phyloP scores from a whole-genome alignment of 2,888 invertebrate species.

The Sialis lutaria region DNA sequence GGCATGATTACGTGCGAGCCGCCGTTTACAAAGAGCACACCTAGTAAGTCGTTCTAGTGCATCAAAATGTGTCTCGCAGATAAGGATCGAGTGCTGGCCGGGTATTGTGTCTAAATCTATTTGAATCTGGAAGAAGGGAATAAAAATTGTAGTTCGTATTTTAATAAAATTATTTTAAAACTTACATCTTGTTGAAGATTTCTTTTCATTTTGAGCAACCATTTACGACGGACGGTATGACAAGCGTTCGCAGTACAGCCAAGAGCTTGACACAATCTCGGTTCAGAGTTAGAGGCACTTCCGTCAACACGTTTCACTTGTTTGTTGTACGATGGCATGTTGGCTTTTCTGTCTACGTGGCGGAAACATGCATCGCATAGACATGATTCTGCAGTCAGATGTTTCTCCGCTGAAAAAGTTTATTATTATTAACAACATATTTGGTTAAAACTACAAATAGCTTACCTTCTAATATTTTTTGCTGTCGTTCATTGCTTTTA shows the following conservation, averaged over 20 bases:
- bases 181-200: slow-evolving; percentile 44
- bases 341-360: slow-evolving; percentile 67
- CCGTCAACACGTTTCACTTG: slow-evolving; percentile 18
- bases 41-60: slow-evolving; percentile 54
- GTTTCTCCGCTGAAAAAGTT: slow-evolving; percentile 47
- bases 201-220: slow-evolving; percentile 50
- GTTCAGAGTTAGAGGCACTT: slow-evolving; percentile 14
- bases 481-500: slow-evolving; percentile 64
- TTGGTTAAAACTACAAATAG: slow-evolving; percentile 11
- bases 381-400: slow-evolving; percentile 67
- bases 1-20: slow-evolving; percentile 59
- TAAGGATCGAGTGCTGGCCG: slow-evolving; percentile 48
- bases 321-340: slow-evolving; percentile 46
- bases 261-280: slow-evolving; percentile 41
- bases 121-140: slow-evolving; percentile 26
- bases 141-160: too few relatives aligned
- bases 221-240: slow-evolving; percentile 51
- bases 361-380: slow-evolving; percentile 77
- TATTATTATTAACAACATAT: background rate
- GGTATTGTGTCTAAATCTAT: slow-evolving; percentile 39
- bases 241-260: slow-evolving; percentile 40
- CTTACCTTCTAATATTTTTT: slow-evolving; percentile 60
- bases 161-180: slow-evolving; percentile 3
- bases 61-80: slow-evolving; percentile 52
- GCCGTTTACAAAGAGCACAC: slow-evolving; percentile 59